Evolutionary conservation across 2,113 vertebrate genomes (phyloP).

Genomic region (Colistium nudipinnis): DNA sequence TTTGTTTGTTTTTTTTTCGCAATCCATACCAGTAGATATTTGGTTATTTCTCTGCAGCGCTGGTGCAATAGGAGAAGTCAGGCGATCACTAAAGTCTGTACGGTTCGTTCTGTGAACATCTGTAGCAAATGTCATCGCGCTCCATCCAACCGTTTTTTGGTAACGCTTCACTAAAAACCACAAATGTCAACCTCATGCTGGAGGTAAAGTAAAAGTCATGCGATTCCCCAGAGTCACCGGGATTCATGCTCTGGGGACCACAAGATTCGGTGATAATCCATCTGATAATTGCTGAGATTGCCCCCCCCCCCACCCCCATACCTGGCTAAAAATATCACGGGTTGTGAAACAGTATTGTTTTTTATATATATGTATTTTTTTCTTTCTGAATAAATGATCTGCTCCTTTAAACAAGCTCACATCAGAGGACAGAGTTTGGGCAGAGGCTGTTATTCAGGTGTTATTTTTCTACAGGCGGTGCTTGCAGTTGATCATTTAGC

Average conservation of each 20-base stretch:
- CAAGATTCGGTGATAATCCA: background rate
- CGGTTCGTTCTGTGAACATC: background rate
- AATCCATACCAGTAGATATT: background rate
- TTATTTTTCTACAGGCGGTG: constrained; percentile 20
- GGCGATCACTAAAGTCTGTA: background rate
- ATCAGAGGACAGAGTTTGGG: background rate
- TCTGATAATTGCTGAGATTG: background rate
- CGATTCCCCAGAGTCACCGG: background rate
- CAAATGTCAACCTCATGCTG: background rate
- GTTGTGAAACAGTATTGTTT: background rate
- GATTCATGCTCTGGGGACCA: background rate
- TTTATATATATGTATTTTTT: no score
- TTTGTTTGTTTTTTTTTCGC: no score
- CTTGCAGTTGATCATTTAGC: constrained; percentile 57
- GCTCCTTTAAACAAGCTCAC: background rate
- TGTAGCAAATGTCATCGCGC: background rate
- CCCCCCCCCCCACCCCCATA: background rate
- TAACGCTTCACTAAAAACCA: background rate
- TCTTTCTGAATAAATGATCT: background rate
- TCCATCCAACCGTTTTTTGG: background rate
- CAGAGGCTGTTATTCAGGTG: background rate
- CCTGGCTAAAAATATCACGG: no score
- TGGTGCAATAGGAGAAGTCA: background rate
- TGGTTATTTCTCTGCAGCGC: no score
- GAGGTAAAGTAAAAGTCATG: background rate